Percentiles rank a stretch among this genome's conserved stretches.
Conservation (phyloP, 2,888 invertebrate species). For the Entomobrya multifasciata region DNA sequence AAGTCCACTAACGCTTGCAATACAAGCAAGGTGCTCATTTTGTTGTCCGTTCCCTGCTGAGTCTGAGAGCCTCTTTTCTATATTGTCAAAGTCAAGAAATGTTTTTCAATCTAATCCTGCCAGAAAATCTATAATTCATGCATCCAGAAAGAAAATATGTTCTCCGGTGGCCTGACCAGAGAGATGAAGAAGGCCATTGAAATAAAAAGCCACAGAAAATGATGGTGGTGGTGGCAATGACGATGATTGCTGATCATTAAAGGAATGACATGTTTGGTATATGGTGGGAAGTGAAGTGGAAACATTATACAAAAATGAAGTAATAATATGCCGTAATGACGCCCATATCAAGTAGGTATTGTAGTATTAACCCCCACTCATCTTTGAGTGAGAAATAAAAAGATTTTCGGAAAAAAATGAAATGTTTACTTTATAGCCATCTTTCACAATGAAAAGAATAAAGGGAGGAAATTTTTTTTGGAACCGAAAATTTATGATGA, state of each 20-base stretch:
- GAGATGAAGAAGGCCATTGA: background rate
- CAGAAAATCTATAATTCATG: constrained; percentile 34
- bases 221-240: background rate
- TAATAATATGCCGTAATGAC: constrained; percentile 44
- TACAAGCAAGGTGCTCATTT: constrained; percentile 21
- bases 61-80: constrained; percentile 15
- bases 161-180: constrained; percentile 48
- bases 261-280: constrained; percentile 25
- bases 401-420: background rate
- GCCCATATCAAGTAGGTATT: constrained; percentile 52
- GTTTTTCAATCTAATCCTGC: constrained; percentile 7
- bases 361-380: constrained; percentile 52
- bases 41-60: constrained; percentile 50
- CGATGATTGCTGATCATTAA: constrained; percentile 27
- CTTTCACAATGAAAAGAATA: background rate
- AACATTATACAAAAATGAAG: constrained; percentile 20
- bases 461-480: constrained; percentile 23
- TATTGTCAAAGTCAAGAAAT: constrained; percentile 38
- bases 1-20: background rate
- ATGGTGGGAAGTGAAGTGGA: constrained; percentile 47
- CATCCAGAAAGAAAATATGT: constrained; percentile 5
- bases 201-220: no score
- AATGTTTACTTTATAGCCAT: constrained; percentile 32
- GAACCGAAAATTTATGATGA: constrained; percentile 49
- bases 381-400: background rate